Evolutionary conservation across 2,113 vertebrate species (phyloP).

Genomic region (Ginglymostoma cirratum): DNA sequence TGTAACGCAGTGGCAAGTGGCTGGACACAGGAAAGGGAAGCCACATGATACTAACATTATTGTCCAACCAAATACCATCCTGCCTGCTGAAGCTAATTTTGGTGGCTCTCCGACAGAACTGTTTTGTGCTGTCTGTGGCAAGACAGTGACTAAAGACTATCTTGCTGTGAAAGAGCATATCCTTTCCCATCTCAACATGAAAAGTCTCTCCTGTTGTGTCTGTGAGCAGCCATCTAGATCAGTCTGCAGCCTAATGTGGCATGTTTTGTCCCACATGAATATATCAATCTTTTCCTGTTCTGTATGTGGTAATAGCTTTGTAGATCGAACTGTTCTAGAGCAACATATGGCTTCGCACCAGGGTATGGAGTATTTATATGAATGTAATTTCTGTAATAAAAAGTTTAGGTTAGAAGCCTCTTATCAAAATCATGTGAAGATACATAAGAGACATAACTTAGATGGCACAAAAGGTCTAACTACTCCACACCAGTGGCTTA

Average conservation of each 20-base stretch:
- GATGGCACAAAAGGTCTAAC: conserved; percentile 41
- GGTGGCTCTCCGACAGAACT: conserved; percentile 56
- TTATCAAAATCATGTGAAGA: conserved; percentile 30
- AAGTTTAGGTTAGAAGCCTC: conserved; percentile 24
- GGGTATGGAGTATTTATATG: conserved; percentile 51
- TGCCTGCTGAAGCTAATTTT: conserved; percentile 51
- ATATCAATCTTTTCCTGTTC: conserved; percentile 82
- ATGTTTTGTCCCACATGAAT: conserved; percentile 74
- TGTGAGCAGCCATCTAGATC: conserved; percentile 76
- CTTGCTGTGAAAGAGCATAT: conserved; percentile 71
- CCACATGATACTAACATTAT: conserved; percentile 65
- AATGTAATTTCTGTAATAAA: conserved; percentile 24
- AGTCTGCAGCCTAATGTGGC: conserved; percentile 85
- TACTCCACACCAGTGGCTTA: conserved; percentile 42
- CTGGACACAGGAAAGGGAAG: conserved; percentile 72
- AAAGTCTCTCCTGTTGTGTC: conserved; percentile 71
- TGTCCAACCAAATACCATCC: conserved; percentile 58
- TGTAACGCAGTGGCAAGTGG: conserved; percentile 79
- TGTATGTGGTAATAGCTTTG: conserved; percentile 77
- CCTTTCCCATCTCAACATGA: conserved; percentile 73
- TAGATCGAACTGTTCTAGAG: conserved; percentile 76
- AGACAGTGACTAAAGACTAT: conserved; percentile 77
- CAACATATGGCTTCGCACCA: conserved; percentile 76
- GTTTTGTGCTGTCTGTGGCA: conserved; percentile 70
- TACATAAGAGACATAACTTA: conserved; percentile 41